These are phyloP conservation scores for Eupeodes latifasciatus DNA, from an alignment of 2,888 invertebrate species.

Conservation along the genomic window DNA sequence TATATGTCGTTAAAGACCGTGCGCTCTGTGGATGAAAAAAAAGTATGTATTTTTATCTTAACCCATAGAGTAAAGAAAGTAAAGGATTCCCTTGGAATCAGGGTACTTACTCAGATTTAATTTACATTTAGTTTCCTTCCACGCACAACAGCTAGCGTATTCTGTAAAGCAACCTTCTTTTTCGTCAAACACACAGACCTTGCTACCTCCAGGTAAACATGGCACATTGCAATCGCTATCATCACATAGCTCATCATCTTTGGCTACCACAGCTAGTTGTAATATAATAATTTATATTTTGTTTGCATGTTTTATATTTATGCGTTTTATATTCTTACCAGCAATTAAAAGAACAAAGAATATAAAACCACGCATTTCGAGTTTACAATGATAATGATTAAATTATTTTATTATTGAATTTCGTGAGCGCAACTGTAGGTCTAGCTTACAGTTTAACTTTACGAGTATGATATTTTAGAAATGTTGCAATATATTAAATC, in stretches of 20 bases:
- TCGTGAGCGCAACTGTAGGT: background rate
- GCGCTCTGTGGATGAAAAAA: conserved; percentile 20
- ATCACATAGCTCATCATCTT: background rate
- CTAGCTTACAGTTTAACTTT: background rate
- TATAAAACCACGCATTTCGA: conserved; percentile 35
- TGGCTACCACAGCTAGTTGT: conserved; percentile 4
- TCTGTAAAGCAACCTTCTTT: conserved; percentile 33
- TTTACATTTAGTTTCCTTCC: conserved; percentile 39
- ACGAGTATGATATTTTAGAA: conserved; percentile 9
- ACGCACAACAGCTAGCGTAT: conserved; percentile 13
- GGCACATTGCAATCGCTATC: conserved; percentile 4
- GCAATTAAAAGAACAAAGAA: conserved; percentile 17
- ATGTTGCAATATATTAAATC: background rate
- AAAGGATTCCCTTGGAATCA: background rate
- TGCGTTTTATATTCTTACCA: conserved; percentile 27
- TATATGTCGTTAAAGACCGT: background rate
- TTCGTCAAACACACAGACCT: conserved; percentile 38
- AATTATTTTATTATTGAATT: background rate
- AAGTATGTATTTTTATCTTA: background rate
- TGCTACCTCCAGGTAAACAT: conserved; percentile 17
- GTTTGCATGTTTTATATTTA: background rate
- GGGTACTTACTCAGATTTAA: conserved; percentile 37
- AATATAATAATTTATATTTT: background rate
- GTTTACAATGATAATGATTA: conserved; percentile 2
- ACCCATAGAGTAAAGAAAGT: background rate